A percentile compares a stretch with the other conserved stretches of the same genome.
phyloP scores from a whole-genome alignment of 2,888 invertebrate species.

The Drosophila mimica region DNA sequence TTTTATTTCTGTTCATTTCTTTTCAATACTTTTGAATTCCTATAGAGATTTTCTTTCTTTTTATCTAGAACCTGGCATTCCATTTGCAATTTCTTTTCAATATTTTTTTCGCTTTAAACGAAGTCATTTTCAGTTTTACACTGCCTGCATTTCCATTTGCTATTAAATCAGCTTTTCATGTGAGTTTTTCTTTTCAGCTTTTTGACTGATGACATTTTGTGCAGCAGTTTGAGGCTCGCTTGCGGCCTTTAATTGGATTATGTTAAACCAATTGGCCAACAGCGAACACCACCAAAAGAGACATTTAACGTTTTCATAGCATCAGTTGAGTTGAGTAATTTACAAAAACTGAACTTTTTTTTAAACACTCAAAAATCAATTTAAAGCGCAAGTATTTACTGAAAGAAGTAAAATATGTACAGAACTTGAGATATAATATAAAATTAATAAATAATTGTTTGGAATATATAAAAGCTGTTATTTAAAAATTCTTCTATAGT shows the following conservation, averaged over 20 bases:
- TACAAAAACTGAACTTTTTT: not conserved
- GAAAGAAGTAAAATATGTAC: not conserved
- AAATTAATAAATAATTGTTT: not conserved
- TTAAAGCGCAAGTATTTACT: not conserved
- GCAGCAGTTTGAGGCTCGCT: conserved; percentile 37
- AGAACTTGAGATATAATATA: not conserved
- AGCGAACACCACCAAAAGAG: conserved; percentile 11
- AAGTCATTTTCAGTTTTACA: not conserved
- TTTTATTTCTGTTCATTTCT: not conserved
- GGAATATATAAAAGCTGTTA: not conserved
- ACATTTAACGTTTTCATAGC: not conserved
- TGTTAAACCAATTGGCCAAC: conserved; percentile 37
- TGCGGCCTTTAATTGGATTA: conserved; percentile 45
- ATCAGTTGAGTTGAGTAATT: not conserved
- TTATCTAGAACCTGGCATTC: not conserved
- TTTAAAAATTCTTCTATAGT: not conserved
- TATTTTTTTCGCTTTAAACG: not conserved
- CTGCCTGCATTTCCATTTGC: not conserved
- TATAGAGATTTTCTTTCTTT: not conserved
- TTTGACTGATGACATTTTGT: conserved; percentile 20
- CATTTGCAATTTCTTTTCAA: conserved; percentile 6
- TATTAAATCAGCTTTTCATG: conserved; percentile 15
- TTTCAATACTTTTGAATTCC: not conserved
- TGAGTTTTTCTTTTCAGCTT: conserved; percentile 8
- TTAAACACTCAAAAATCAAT: not conserved